Percentiles rank a stretch among this genome's conserved stretches.
Conservation (phyloP, 2,888 invertebrate species). For the Synergus itoensis region DNA sequence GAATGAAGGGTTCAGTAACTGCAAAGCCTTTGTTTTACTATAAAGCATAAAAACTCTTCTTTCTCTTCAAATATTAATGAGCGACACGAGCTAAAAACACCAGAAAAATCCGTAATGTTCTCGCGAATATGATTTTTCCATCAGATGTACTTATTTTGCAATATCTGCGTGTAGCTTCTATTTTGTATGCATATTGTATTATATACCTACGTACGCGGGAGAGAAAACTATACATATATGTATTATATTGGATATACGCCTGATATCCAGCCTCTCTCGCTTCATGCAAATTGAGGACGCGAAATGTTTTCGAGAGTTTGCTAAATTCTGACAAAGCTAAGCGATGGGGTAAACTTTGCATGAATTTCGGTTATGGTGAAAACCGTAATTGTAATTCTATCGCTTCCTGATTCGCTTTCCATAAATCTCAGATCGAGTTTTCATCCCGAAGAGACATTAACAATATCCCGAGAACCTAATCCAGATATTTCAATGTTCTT, state of each 20-base stretch:
- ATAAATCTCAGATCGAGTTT: not conserved
- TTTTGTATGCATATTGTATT: conserved; percentile 9
- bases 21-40: not conserved
- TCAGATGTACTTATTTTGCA: conserved; percentile 4
- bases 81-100: not conserved
- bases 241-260: conserved; percentile 9
- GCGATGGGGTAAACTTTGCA: not conserved
- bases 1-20: not conserved
- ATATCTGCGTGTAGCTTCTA: not conserved
- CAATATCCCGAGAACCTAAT: too few species aligned
- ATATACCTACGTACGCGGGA: conserved; percentile 15
- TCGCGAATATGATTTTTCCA: not conserved
- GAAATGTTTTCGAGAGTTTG: conserved; percentile 17
- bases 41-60: not conserved
- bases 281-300: conserved; percentile 20
- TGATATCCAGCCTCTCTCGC: conserved; percentile 2
- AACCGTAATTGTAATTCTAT: not conserved
- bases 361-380: not conserved
- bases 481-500: too few species aligned
- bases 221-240: not conserved
- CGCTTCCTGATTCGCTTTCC: not conserved
- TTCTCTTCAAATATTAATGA: not conserved
- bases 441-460: too few species aligned
- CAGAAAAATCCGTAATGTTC: not conserved
- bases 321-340: conserved; percentile 12